phyloP scores from a whole-genome alignment of 2,888 invertebrate species.

The Brenthis daphne region DNA sequence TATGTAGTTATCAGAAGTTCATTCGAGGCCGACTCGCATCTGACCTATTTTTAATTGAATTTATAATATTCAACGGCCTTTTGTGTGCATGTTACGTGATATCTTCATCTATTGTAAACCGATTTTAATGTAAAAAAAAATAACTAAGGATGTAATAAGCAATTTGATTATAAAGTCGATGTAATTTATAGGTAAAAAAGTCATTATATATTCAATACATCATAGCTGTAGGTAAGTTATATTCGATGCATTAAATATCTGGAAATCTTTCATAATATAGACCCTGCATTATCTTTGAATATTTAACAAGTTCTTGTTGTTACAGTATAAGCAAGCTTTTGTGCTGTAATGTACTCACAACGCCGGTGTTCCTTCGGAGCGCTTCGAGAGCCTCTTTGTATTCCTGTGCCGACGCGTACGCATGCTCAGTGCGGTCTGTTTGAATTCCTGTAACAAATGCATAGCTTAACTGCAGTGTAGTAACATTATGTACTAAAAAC shows the following conservation, averaged over 20 bases:
- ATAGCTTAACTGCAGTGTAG: not conserved
- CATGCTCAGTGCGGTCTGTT: constrained; percentile 66
- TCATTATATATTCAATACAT: not conserved
- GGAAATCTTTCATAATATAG: not conserved
- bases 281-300: constrained; percentile 5
- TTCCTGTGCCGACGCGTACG: constrained; percentile 69
- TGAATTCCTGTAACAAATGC: constrained; percentile 60
- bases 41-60: too few species aligned
- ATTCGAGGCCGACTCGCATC: too few species aligned
- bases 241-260: not conserved
- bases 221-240: not conserved
- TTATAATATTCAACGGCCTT: too few species aligned
- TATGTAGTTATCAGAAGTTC: too few species aligned
- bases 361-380: constrained; percentile 69
- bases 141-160: too few species aligned
- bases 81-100: too few species aligned
- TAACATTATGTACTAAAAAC: too few species aligned
- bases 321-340: constrained; percentile 11
- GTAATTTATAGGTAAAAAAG: too few species aligned
- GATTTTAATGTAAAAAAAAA: too few species aligned
- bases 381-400: constrained; percentile 74
- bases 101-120: too few species aligned
- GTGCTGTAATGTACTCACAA: constrained; percentile 54
- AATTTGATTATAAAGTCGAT: too few species aligned
- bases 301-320: not conserved